A percentile compares a stretch with the other conserved stretches of the same genome.
phyloP scores from a whole-genome alignment of 2,113 vertebrate species.

The Glaucomys volans region DNA sequence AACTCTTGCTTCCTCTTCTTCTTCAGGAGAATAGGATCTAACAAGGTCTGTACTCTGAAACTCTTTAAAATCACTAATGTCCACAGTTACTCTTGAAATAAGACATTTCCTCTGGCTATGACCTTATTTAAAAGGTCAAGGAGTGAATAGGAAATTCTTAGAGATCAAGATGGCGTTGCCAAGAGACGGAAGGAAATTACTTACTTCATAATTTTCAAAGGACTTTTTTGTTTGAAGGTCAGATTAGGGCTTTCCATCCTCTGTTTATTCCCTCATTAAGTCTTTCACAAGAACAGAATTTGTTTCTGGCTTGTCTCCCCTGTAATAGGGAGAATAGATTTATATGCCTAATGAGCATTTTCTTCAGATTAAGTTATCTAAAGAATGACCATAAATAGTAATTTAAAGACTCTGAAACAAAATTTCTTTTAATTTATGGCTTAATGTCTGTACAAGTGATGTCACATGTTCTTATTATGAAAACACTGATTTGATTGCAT shows the following conservation, averaged over 20 bases:
- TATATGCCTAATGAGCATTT: not conserved
- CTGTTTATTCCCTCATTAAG: slow-evolving; percentile 51
- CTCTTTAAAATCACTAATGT: slow-evolving; percentile 31
- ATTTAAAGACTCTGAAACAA: not conserved
- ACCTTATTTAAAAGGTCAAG: slow-evolving; percentile 80
- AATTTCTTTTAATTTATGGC: not conserved
- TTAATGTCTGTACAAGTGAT: not conserved
- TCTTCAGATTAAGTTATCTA: not conserved
- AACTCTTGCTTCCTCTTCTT: slow-evolving; percentile 56
- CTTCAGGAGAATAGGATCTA: slow-evolving; percentile 53
- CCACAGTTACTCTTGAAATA: slow-evolving; percentile 62
- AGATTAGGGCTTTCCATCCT: slow-evolving; percentile 63
- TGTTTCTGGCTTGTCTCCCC: slow-evolving; percentile 31
- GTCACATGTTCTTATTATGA: not conserved
- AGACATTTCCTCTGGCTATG: slow-evolving; percentile 77
- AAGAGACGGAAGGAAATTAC: slow-evolving; percentile 72
- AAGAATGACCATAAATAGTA: not conserved
- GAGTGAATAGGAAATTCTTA: slow-evolving; percentile 78
- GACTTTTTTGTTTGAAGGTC: slow-evolving; percentile 77
- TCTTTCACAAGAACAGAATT: slow-evolving; percentile 65
- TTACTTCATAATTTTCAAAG: slow-evolving; percentile 80
- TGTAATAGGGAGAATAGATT: not conserved
- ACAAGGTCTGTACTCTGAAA: slow-evolving; percentile 20
- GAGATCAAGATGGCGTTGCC: slow-evolving; percentile 63
- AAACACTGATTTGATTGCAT: not conserved